These are phyloP conservation scores for Caenorhabditis sinica DNA, from an alignment of 2,888 invertebrate genomes.

Conservation along the genomic window DNA sequence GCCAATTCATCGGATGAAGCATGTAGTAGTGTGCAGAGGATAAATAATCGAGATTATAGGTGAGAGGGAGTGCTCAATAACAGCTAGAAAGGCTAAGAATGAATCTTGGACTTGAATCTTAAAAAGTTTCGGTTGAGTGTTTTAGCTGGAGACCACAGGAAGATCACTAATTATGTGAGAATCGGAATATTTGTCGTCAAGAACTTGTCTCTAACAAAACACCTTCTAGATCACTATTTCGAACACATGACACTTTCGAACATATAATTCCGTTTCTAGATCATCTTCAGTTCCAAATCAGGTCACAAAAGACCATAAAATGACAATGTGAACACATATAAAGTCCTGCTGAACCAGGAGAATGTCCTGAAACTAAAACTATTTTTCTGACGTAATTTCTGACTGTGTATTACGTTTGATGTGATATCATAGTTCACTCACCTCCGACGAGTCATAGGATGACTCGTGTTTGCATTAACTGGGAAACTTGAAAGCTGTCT, in stretches of 20 bases:
- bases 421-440: constrained; percentile 13
- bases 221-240: no score
- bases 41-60: constrained; percentile 67
- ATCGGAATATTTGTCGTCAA: no score
- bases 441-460: neutral
- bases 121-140: no score
- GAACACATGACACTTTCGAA: no score
- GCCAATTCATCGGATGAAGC: constrained; percentile 64
- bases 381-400: constrained; percentile 15
- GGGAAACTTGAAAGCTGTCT: neutral
- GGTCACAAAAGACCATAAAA: neutral
- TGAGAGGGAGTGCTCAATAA: neutral
- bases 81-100: no score
- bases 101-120: no score
- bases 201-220: no score
- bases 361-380: neutral
- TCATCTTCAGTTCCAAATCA: neutral
- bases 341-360: neutral
- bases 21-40: constrained; percentile 35
- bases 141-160: no score
- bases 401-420: neutral
- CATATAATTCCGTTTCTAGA: no score
- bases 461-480: neutral
- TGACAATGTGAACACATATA: neutral
- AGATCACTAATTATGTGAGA: no score